These are phyloP conservation scores for Seira sanloemensis DNA, from an alignment of 2,888 invertebrate genomes.

Conservation along the genomic window DNA sequence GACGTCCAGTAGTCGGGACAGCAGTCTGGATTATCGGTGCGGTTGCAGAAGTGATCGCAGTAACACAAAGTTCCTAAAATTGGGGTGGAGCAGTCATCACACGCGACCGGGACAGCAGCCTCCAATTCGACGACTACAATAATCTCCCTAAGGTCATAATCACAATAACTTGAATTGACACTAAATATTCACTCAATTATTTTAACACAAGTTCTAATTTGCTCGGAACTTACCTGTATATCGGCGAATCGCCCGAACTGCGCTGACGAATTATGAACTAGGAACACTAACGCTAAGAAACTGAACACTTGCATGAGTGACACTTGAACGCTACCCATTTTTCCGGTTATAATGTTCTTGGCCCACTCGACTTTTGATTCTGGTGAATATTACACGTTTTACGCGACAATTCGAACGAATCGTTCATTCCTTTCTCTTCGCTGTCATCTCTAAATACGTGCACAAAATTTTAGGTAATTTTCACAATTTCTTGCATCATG, in stretches of 20 bases:
- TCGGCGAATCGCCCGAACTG: conserved; percentile 66
- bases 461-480: too few relatives aligned
- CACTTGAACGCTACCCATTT: too few relatives aligned
- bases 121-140: conserved; percentile 71
- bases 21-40: conserved; percentile 86
- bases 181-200: too few relatives aligned
- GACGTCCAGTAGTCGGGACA: conserved; percentile 92
- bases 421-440: too few relatives aligned
- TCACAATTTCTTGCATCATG: too few relatives aligned
- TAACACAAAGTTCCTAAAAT: conserved; percentile 93
- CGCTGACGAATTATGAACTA: conserved; percentile 47
- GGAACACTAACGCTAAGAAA: conserved; percentile 38
- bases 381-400: too few relatives aligned
- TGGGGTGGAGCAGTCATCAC: conserved; percentile 88
- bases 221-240: conserved; percentile 65
- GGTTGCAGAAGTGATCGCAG: conserved; percentile 94
- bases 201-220: too few relatives aligned
- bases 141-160: too few relatives aligned
- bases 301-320: conserved; percentile 25
- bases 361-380: too few relatives aligned
- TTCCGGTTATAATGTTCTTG: neutral
- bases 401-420: too few relatives aligned
- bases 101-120: conserved; percentile 85
- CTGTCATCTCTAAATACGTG: too few relatives aligned
- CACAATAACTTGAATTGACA: too few relatives aligned